These are phyloP conservation scores for Yponomeuta malinellus DNA, from an alignment of 2,888 invertebrate genomes.

Conservation along the genomic window DNA sequence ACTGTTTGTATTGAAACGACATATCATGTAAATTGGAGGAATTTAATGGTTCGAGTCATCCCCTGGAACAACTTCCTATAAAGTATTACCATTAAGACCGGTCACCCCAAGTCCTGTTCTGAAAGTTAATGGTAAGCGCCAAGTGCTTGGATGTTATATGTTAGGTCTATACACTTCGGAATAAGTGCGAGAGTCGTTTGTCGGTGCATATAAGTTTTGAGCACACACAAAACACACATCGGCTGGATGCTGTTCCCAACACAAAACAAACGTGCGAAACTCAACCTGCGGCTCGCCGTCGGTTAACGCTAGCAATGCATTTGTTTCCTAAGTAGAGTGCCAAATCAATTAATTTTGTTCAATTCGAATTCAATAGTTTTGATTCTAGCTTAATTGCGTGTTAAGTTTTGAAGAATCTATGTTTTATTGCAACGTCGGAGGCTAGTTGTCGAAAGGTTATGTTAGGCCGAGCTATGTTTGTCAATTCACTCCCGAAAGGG, in stretches of 20 bases:
- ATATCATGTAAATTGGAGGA: background rate
- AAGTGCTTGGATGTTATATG: conserved; percentile 4
- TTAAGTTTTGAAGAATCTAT: conserved; percentile 16
- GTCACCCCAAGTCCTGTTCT: background rate
- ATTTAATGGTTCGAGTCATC: background rate
- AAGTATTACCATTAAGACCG: background rate
- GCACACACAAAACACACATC: conserved; percentile 7
- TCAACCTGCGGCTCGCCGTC: background rate
- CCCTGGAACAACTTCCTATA: background rate
- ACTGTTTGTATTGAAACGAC: background rate
- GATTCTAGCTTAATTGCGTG: conserved; percentile 15
- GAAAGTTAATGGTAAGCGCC: conserved; percentile 13
- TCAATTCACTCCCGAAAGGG: background rate
- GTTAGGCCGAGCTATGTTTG: background rate
- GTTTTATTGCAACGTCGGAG: conserved; percentile 7
- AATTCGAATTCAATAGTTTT: conserved; percentile 7
- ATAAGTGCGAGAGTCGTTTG: background rate
- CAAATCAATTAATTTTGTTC: conserved; percentile 12
- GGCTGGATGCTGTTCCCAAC: conserved; percentile 10
- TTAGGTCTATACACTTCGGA: background rate
- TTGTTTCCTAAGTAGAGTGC: conserved; percentile 15
- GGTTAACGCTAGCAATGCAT: background rate
- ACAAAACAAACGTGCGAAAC: background rate
- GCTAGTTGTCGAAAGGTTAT: background rate
- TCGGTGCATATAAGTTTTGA: conserved; percentile 9